Conservation (phyloP, 2,113 vertebrate species). For the Prionailurus bengalensis region DNA sequence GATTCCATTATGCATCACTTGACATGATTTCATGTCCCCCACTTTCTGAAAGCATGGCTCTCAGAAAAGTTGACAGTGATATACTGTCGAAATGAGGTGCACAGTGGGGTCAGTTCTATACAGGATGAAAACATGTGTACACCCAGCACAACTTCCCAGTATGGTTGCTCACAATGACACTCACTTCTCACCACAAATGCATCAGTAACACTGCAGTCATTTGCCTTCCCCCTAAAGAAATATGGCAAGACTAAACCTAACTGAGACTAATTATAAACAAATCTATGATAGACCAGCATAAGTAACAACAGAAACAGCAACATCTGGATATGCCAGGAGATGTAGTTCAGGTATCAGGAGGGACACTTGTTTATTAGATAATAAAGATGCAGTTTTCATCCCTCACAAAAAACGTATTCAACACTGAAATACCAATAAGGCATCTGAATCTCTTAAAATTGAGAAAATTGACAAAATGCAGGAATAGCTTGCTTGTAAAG, state of each 20-base stretch:
- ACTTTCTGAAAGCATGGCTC: not conserved
- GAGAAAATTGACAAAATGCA: conserved; percentile 57
- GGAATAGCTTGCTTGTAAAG: conserved; percentile 32
- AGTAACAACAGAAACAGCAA: not conserved
- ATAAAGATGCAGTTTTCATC: not conserved
- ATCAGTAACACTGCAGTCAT: not conserved
- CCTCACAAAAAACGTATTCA: not conserved
- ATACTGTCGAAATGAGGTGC: not conserved
- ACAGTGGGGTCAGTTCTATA: too few relatives aligned
- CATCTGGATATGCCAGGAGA: rapidly evolving
- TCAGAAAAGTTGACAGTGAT: not conserved
- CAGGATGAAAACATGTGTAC: not conserved
- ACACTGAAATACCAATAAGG: conserved; percentile 16
- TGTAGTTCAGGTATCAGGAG: not conserved
- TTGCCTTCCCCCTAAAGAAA: not conserved
- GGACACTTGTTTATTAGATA: not conserved
- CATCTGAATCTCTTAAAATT: conserved; percentile 42
- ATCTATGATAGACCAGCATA: too few relatives aligned
- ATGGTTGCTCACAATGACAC: rapidly evolving
- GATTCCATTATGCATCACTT: not conserved
- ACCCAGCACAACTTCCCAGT: not conserved
- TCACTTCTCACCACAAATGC: not conserved
- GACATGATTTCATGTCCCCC: not conserved
- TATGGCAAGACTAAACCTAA: not conserved
- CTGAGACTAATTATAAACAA: not conserved